Evolutionary conservation across 2,113 vertebrate species (phyloP).

Genomic region (Melanocharis versteri): DNA sequence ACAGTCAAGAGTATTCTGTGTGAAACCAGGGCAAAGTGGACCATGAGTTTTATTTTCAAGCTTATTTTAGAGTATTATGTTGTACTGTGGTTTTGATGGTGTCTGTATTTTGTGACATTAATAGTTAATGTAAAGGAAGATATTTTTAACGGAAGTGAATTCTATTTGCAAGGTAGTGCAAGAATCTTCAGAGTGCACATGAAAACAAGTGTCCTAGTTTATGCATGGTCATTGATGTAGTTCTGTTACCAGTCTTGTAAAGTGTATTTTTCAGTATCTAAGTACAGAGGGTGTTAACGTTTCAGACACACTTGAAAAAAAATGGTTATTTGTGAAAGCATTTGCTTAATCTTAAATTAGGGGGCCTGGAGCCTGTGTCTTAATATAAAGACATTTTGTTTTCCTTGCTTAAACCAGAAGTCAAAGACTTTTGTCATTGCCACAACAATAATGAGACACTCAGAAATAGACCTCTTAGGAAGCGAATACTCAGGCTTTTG

Average conservation of each 20-base stretch:
- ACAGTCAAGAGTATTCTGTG: background rate
- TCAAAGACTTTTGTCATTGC: slow-evolving; percentile 3
- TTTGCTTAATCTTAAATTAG: background rate
- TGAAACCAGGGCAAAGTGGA: background rate
- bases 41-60: background rate
- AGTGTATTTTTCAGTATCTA: background rate
- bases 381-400: slow-evolving; percentile 9
- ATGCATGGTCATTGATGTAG: background rate
- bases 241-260: background rate
- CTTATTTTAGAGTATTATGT: background rate
- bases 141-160: background rate
- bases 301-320: background rate
- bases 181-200: background rate
- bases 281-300: background rate
- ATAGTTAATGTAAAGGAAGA: background rate
- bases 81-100: background rate
- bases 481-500: slow-evolving; percentile 6
- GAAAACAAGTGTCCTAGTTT: background rate
- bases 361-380: background rate
- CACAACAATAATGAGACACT: background rate
- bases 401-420: background rate
- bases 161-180: background rate
- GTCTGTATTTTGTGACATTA: background rate
- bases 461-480: slow-evolving; percentile 2
- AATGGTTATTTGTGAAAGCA: background rate